These are phyloP conservation scores for Teleiodes luculella DNA, from an alignment of 2,888 invertebrate genomes.

Conservation along the genomic window DNA sequence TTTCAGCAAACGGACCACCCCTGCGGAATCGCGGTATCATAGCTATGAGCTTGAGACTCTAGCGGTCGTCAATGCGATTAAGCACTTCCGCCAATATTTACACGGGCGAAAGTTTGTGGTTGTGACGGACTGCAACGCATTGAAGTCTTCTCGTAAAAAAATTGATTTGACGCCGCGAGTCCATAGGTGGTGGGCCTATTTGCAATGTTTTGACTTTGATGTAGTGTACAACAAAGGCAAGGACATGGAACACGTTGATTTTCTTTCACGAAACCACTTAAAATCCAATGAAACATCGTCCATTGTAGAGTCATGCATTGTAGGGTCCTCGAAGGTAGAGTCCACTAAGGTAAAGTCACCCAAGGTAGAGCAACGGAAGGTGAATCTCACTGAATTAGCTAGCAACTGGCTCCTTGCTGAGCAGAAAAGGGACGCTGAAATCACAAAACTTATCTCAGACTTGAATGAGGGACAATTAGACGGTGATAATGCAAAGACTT, in stretches of 20 bases:
- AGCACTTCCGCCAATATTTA: too few relatives aligned
- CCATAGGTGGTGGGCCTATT: slow-evolving; percentile 15
- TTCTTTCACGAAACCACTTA: slow-evolving; percentile 22
- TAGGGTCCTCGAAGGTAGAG: too few relatives aligned
- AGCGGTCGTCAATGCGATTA: too few relatives aligned
- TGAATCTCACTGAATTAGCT: slow-evolving; percentile 11
- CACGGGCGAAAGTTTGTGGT: slow-evolving; percentile 12
- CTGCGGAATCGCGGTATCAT: not conserved
- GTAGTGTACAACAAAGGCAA: not conserved
- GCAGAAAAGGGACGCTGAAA: slow-evolving; percentile 13
- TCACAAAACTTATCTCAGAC: not conserved
- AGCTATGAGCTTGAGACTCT: too few relatives aligned
- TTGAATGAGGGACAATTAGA: slow-evolving; percentile 4
- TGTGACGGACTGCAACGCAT: slow-evolving; percentile 17
- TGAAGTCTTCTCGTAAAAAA: slow-evolving; percentile 13
- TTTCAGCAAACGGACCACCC: slow-evolving; percentile 17
- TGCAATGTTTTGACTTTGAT: not conserved
- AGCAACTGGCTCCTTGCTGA: slow-evolving; percentile 16
- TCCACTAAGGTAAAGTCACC: not conserved
- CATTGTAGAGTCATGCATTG: too few relatives aligned
- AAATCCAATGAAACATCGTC: too few relatives aligned
- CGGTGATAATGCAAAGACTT: slow-evolving; percentile 10
- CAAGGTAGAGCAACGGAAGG: slow-evolving; percentile 15
- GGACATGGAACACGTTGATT: slow-evolving; percentile 21
- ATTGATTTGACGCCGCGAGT: slow-evolving; percentile 15